A percentile compares a stretch with the other conserved stretches of the same genome.
These are phyloP conservation scores for Notarius quadriscutis DNA, from an alignment of 2,113 vertebrate species.

Conservation along the genomic window DNA sequence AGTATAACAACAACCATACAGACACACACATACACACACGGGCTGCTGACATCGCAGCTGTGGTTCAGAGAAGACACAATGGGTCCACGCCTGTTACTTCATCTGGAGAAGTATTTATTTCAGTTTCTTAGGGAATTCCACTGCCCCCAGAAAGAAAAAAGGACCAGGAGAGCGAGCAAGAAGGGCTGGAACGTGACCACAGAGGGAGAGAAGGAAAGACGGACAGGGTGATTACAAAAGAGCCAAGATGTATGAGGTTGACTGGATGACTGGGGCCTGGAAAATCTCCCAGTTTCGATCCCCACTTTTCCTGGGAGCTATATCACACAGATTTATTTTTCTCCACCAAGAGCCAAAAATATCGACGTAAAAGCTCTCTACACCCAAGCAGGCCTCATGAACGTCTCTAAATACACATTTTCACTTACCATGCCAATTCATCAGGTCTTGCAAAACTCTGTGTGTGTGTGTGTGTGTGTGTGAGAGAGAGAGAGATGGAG, in stretches of 20 bases:
- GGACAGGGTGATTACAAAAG: conserved; percentile 42
- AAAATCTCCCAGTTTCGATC: conserved; percentile 46
- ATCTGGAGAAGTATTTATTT: conserved; percentile 69
- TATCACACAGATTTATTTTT: conserved; percentile 51
- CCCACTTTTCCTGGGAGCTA: conserved; percentile 37
- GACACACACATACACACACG: conserved; percentile 46
- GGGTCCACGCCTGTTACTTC: conserved; percentile 45
- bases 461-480: conserved; percentile 10
- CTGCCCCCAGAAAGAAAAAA: conserved; percentile 55
- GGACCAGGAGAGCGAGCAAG: conserved; percentile 32
- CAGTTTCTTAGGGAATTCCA: conserved; percentile 53
- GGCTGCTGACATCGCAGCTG: conserved; percentile 65
- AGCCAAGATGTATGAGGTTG: conserved; percentile 39
- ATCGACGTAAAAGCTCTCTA: conserved; percentile 28
- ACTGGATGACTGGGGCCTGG: conserved; percentile 50
- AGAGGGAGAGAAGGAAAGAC: conserved; percentile 26
- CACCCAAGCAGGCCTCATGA: conserved; percentile 34
- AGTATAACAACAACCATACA: conserved; percentile 50
- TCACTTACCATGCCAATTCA: conserved; percentile 25
- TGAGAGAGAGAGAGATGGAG: background rate
- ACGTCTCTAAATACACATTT: conserved; percentile 21
- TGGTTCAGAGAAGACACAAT: conserved; percentile 56
- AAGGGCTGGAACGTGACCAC: conserved; percentile 1
- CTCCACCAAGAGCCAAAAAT: conserved; percentile 37
- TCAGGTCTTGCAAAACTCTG: conserved; percentile 17